Base-by-base conservation (phyloP, 2,888 invertebrate genomes). In the Drosophila mimica region DNA sequence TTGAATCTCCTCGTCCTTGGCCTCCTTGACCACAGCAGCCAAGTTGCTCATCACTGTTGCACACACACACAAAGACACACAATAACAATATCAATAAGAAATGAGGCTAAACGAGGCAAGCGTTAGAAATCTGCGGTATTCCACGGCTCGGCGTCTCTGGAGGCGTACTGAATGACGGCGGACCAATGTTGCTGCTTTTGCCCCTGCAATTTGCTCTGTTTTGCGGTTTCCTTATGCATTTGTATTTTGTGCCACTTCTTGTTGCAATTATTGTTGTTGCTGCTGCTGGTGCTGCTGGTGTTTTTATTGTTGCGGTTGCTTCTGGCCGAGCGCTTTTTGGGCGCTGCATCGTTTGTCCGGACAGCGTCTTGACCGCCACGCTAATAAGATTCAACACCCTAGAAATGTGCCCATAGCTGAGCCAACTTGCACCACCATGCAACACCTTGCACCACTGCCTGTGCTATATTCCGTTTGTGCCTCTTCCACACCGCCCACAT, bases 1-100 rank as follows among this genome's bases (percentile, higher is more conserved):
- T 20, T 80, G 80, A 1, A 90, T 82, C 74, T 90, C 89, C 77
- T 92, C 92, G 34, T 92, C 92, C 74, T 83, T 83, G 17, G 76
- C 81, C 67, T 79, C 85, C 57, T 79, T 76, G 61, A 79, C 79
- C 6, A 81, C 79, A 13, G 74, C 72, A 59, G 88, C 86, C 56
- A 87, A 17, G 34, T 48, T 76, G 49, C 59, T 25, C 56, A 65
- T 8, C 65, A 75, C 40, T 54, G 66, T 4, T 15, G 46, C 46
- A 25, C 46, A 25, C 15, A 15, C 25, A 25, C 46, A 15, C 46
- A 46, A 13, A 7, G 15, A n/a, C 33, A 53, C 15, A 6, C 6
- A 15, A 36, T 2, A 34, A 59, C 46, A 53, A 57, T 9, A 30
- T 43, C 49, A 72, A 49, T 43, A 4, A 25, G 38, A 49, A 17